Evolutionary conservation across 2,888 invertebrate genomes (phyloP), one percentile per base, ranked within the genome.

Genomic region (Phyllotreta cruciferae): DNA sequence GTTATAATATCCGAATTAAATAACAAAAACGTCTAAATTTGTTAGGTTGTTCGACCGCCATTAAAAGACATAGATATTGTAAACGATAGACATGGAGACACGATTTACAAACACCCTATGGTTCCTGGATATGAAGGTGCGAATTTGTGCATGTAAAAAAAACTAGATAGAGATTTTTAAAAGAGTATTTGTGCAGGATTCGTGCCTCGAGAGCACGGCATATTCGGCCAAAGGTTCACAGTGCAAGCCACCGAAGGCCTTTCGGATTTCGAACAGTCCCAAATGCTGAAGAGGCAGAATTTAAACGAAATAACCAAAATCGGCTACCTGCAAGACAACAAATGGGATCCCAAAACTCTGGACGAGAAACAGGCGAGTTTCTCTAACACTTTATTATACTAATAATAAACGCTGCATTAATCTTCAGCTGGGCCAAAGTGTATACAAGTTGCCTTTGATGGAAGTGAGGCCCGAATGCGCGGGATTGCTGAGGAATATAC

Each of bases 71-170:
- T 90, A 41, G 88, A 90, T 67, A 78, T 85, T 0, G 86, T 91
- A 3, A 87, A 87, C 70, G 85, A 86, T 7, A 82, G 85, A 56
- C 86, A 86, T 75, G 87, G 87, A 1, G 90, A 90, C 79, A 85
- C 89, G 0, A 84, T 89, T 36, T 91, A 89, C 78, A 85, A 85
- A 64, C 88, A 91, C 80, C 91, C 91, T 1, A 88, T 90, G 80
- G 82, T 89, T 67, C 90, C 91, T 11, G 90, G 90, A 41, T 92
- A 90, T 76, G 88, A 89, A 80, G 92, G 91, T 88, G n/a, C n/a
- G n/a, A n/a, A n/a, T n/a, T n/a, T n/a, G n/a, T n/a, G n/a, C n/a
- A n/a, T n/a, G n/a, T n/a, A n/a, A n/a, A n/a, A n/a, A n/a, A n/a
- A 13, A 34, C 38, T 61, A 8, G 14, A 37, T 10, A 13, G 41